Evolutionary conservation across 2,888 invertebrate species (phyloP).

Genomic region (Eupithecia inturbata): DNA sequence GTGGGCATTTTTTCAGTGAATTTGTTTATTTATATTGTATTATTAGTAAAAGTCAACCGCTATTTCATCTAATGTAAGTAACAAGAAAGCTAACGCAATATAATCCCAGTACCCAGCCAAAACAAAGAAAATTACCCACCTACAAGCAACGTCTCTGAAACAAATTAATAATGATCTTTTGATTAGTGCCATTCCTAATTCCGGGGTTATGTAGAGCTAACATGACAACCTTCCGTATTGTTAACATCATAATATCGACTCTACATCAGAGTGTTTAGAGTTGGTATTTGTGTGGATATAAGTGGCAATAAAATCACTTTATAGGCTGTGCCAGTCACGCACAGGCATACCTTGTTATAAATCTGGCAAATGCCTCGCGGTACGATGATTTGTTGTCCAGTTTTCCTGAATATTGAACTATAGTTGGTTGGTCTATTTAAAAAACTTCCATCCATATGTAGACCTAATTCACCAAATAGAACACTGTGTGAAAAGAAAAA

Average conservation of each 20-base stretch:
- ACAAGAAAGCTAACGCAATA: background rate
- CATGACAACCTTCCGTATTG: slow-evolving; percentile 67
- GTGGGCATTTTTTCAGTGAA: background rate
- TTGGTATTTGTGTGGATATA: slow-evolving; percentile 57
- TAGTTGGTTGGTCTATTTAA: background rate
- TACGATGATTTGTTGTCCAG: slow-evolving; percentile 50
- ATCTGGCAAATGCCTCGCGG: slow-evolving; percentile 72
- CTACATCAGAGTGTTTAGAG: slow-evolving; percentile 54
- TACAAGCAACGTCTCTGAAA: slow-evolving; percentile 51
- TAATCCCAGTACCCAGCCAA: background rate
- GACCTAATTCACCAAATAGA: background rate
- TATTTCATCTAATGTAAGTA: no score
- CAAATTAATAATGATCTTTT: slow-evolving; percentile 70
- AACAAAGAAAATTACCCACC: slow-evolving; percentile 27
- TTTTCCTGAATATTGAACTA: slow-evolving; percentile 28
- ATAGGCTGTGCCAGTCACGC: slow-evolving; percentile 74
- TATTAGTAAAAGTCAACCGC: no score
- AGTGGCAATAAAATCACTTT: slow-evolving; percentile 74
- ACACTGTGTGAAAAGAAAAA: background rate
- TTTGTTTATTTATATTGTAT: background rate
- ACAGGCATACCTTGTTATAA: slow-evolving; percentile 57
- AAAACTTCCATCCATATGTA: no score
- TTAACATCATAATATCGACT: slow-evolving; percentile 54
- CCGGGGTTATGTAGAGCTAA: slow-evolving; percentile 70
- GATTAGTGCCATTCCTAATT: slow-evolving; percentile 76